Evolutionary conservation across 1,140 invertebrate species (phyloP), one percentile per base, ranked within the genome.

Genomic region (Drosophila teissieri): DNA sequence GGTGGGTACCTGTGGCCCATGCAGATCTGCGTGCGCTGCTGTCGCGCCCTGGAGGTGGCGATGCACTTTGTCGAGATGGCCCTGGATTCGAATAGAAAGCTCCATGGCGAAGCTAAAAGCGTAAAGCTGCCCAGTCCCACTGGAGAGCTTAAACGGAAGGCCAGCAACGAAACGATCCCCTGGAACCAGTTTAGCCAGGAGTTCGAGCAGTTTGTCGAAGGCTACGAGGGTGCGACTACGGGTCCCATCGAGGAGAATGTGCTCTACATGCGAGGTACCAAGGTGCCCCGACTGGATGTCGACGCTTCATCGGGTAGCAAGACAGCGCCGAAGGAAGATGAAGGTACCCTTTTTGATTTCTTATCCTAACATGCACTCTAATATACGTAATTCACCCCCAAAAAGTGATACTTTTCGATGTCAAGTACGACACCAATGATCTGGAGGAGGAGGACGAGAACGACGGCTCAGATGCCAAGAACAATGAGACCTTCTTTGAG

Each of bases 161-260:
- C 84, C 19, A 89, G 83, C 56, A 62, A 45, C 19, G 85, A 90
- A 42, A 34, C 82, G 10, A 36, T 89, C 17, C 65, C 75, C 12
- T 90, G 80, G 84, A 88, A 89, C 62, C 85, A 89, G 58, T 89
- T 90, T 12, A 90, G 80, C 37, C 85, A 90, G 40, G 77, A 89
- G 46, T 89, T 89, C 22, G 69, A 80, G 58, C 80, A 89, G 62
- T 89, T 89, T n/a, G 85, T 89, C 5, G 80, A 75, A 19, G 65
- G 73, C 52, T 89, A 89, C 11, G 85, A 84, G 36, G 73, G 80
- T 2, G 15, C 72, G 1, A 7, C 42, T 17, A 44, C 83, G 1
- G 80, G 77, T 1, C 84, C 80, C 42, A 89, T 89, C 11, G 84
- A 89, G 19, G 84, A 89, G 62, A 89, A 89, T 22, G 84, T 89